phyloP scores from a whole-genome alignment of 2,797 vertebrate species.

The Malurus leucopterus region DNA sequence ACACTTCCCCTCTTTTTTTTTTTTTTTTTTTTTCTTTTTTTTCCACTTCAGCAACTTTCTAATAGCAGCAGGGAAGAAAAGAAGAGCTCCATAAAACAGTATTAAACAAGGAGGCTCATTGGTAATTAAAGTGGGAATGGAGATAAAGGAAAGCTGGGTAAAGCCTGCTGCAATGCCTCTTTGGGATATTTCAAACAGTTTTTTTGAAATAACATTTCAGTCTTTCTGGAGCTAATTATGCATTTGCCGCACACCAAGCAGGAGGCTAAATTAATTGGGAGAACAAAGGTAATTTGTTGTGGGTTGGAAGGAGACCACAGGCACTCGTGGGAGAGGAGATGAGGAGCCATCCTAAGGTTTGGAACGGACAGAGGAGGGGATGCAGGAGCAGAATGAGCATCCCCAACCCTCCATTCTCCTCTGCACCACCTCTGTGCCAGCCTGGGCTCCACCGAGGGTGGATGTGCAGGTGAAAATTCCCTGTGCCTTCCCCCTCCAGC shows the following conservation, averaged over 20 bases:
- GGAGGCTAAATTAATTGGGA: conserved; percentile 58
- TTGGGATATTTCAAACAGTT: conserved; percentile 29
- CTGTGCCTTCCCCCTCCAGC: not conserved
- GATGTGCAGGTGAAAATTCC: not conserved
- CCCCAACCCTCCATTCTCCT: not conserved
- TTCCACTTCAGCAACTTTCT: conserved; percentile 20
- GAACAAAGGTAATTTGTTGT: conserved; percentile 54
- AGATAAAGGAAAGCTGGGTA: not conserved
- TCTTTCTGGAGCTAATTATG: conserved; percentile 39
- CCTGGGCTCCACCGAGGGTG: not conserved
- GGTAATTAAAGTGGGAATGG: conserved; percentile 43
- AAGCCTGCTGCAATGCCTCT: conserved; percentile 37
- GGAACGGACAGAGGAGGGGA: not conserved
- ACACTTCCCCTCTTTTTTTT: not conserved
- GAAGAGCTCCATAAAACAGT: conserved; percentile 14
- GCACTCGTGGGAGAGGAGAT: not conserved
- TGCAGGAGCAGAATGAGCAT: not conserved
- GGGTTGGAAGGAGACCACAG: conserved; percentile 13
- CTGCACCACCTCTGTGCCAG: not conserved
- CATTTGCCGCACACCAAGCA: conserved; percentile 29
- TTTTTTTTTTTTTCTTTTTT: not conserved
- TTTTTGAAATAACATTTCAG: conserved; percentile 42
- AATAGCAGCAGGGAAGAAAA: not conserved
- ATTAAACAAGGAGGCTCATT: conserved; percentile 24
- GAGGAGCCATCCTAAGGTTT: not conserved